phyloP scores from a whole-genome alignment of 2,797 vertebrate species.

The Iguana delicatissima region DNA sequence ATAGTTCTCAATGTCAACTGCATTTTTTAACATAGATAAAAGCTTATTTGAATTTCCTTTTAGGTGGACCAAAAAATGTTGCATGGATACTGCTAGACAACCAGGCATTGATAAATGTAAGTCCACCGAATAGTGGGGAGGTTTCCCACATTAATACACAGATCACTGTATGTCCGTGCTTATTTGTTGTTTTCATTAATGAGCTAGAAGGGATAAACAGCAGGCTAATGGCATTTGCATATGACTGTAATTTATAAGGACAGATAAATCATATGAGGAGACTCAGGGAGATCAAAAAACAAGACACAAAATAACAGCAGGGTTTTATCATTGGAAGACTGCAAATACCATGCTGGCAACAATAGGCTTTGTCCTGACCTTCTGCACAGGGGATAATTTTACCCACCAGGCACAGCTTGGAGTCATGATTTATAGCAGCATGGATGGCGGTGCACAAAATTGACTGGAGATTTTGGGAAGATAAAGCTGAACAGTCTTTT shows the following conservation, averaged over 20 bases:
- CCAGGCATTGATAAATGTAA: slow-evolving; percentile 1
- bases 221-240: slow-evolving; percentile 45
- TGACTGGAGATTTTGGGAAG: neutral
- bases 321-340: slow-evolving; percentile 26
- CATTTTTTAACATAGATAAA: neutral
- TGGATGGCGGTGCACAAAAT: slow-evolving; percentile 15
- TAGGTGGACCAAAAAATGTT: neutral
- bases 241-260: slow-evolving; percentile 43
- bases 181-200: slow-evolving; percentile 44
- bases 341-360: slow-evolving; percentile 33
- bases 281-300: slow-evolving; percentile 39
- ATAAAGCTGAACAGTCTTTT: neutral
- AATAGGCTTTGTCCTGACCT: slow-evolving; percentile 24
- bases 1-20: neutral
- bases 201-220: slow-evolving; percentile 35
- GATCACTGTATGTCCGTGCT: slow-evolving; percentile 5
- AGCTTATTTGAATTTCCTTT: neutral
- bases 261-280: slow-evolving; percentile 36
- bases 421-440: slow-evolving; percentile 26
- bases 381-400: slow-evolving; percentile 36
- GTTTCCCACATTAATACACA: slow-evolving; percentile 1
- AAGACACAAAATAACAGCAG: slow-evolving; percentile 37
- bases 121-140: neutral
- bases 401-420: slow-evolving; percentile 31
- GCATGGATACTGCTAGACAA: neutral